Base-by-base conservation (phyloP, 2,888 invertebrate species). In the Lasius platythorax region DNA sequence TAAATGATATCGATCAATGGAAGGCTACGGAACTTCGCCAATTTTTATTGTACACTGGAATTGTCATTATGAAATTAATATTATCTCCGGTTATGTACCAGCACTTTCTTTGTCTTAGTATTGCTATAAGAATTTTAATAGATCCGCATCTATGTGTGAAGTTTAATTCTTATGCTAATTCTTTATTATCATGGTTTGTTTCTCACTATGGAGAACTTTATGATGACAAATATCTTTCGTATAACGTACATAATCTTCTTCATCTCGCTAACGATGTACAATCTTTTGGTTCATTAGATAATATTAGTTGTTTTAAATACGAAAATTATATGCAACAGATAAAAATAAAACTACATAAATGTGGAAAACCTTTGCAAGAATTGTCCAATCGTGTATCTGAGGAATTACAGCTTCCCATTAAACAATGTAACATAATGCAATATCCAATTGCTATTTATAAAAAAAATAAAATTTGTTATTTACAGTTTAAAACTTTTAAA, bases 351-450 rank as follows among this genome's bases (percentile, higher is more conserved):
- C 2, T 66, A 40, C 66, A 66, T 66, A 9, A 66, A 23, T 66
- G 11, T 40, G 66, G 66, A 23, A 66, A 43, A 37, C 66, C 40
- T 43, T 66, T 66, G n/a, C 12, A 66, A 11, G 66, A 66, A 40
- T 30, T 40, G 5, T 18, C 23, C 2, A 66, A 66, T 30, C 40
- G 40, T 5, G 2, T 66, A 12, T 40, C 5, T 40, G 40, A 66
- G 6, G 66, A 66, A 40, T 40, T 40, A 12, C 66, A 66, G 3
- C 11, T n/a, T 33, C 40, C 64, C 9, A 2, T 66, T n/a, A 2
- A 8, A 40, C 12, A 6, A 3, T 40, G 4, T 3, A 1, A 11
- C 40, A 66, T 12, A 4, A 2, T 15, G 11, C 28, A 66, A 37
- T 66, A 66, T 66, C 23, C 40, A 11, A n/a, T 43, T 66, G 66